Evolutionary conservation across 2,888 invertebrate genomes (phyloP).

Genomic region (Dusona sp.): DNA sequence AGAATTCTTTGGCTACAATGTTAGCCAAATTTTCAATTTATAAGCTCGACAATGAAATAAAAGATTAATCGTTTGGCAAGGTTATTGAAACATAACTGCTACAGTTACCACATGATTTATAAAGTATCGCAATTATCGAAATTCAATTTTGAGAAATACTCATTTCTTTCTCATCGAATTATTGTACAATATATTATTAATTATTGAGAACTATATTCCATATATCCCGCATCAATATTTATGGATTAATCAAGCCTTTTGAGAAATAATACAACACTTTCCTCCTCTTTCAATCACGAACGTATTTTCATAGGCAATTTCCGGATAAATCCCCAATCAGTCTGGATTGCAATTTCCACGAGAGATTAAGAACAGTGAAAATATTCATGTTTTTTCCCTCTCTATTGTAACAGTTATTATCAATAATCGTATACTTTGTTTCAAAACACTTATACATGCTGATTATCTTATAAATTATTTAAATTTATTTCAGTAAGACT

Average conservation of each 20-base stretch:
- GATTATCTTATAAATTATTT: background rate
- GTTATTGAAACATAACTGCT: background rate
- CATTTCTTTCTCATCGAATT: background rate
- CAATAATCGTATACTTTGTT: background rate
- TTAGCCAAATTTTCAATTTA: background rate
- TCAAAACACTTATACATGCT: background rate
- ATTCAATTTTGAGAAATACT: background rate
- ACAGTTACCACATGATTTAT: background rate
- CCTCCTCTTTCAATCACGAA: background rate
- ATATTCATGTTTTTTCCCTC: background rate
- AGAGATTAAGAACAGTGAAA: conserved; percentile 1
- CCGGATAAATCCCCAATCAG: conserved; percentile 6
- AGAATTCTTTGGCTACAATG: background rate
- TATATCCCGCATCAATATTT: background rate
- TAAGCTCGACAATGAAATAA: background rate
- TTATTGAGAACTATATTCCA: background rate
- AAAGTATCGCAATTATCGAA: background rate
- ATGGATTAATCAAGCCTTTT: background rate
- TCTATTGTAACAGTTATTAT: background rate
- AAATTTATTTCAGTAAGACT: background rate
- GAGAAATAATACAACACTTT: background rate
- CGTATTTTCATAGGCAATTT: background rate
- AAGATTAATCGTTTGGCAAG: background rate
- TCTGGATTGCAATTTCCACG: conserved; percentile 2
- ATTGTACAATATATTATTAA: background rate